These are phyloP conservation scores for Pogonophryne albipinna DNA, from an alignment of 2,797 vertebrate genomes.

Conservation along the genomic window DNA sequence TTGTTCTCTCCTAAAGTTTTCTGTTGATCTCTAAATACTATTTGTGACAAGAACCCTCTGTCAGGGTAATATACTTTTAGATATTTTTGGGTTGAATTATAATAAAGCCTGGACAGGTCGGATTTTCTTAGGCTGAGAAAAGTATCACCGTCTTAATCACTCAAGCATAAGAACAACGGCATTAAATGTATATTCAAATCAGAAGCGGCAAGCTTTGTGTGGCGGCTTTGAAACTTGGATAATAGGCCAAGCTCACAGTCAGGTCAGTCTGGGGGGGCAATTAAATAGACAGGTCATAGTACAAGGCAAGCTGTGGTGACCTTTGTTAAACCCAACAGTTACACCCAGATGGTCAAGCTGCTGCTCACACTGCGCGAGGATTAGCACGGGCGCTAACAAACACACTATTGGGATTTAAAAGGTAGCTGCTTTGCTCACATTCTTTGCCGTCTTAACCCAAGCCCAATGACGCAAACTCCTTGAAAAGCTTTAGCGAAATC, in stretches of 20 bases:
- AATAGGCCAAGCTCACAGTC: constrained; percentile 43
- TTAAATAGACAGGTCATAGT: constrained; percentile 57
- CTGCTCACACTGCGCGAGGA: constrained; percentile 31
- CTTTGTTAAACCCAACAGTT: constrained; percentile 59
- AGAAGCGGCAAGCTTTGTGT: constrained; percentile 19
- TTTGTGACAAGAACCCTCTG: constrained; percentile 7
- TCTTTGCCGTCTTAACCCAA: background rate
- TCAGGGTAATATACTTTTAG: background rate
- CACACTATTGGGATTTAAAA: constrained; percentile 10
- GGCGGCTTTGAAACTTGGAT: constrained; percentile 33
- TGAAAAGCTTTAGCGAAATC: too few relatives aligned
- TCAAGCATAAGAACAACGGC: constrained; percentile 1
- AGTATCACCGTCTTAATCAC: constrained; percentile 4
- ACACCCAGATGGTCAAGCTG: constrained; percentile 58
- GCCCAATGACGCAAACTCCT: background rate
- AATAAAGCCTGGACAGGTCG: background rate
- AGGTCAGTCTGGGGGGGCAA: constrained; percentile 41
- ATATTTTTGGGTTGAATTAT: background rate
- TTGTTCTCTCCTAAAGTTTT: background rate
- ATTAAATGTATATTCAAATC: constrained; percentile 38
- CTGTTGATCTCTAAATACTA: constrained; percentile 10
- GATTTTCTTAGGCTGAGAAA: background rate
- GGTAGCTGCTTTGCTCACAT: background rate
- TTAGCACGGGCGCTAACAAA: background rate
- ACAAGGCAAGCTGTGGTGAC: constrained; percentile 52